Percentiles rank a stretch among this genome's conserved stretches.
Evolutionary conservation across 2,113 vertebrate genomes (phyloP).

Genomic region (Callocephalon fimbriatum): DNA sequence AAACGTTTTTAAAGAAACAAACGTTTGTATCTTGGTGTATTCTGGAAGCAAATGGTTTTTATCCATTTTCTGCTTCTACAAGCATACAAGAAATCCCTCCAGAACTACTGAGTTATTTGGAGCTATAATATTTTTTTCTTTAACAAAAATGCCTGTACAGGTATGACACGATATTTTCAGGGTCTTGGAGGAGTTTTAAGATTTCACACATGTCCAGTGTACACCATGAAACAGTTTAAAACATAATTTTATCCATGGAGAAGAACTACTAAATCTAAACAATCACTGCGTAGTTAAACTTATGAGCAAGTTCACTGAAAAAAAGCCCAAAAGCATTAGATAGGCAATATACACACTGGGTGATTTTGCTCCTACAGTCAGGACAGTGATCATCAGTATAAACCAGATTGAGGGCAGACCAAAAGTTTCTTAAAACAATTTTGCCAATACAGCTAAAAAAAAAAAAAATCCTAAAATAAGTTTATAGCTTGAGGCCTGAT

Average conservation of each 20-base stretch:
- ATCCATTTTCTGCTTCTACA: not conserved
- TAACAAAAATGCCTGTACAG: not conserved
- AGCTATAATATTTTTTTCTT: not conserved
- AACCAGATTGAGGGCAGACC: not conserved
- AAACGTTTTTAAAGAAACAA: not conserved
- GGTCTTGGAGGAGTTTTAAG: not conserved
- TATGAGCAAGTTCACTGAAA: not conserved
- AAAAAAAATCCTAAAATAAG: not conserved
- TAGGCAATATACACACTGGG: fast-evolving
- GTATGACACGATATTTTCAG: not conserved
- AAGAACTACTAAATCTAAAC: not conserved
- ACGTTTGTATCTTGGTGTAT: not conserved
- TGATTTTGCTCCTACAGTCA: not conserved
- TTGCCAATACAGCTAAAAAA: not conserved
- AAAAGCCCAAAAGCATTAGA: not conserved
- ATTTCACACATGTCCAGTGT: not conserved
- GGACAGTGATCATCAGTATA: not conserved
- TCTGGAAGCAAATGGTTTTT: not conserved
- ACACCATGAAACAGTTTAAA: not conserved
- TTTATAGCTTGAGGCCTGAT: not conserved
- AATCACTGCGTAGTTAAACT: not conserved
- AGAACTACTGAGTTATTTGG: not conserved
- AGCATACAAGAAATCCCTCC: not conserved
- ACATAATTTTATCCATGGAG: not conserved
- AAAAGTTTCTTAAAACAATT: not conserved